Evolutionary conservation across 2,888 invertebrate species (phyloP).

Genomic region (Rhagophthalmus giganteus): DNA sequence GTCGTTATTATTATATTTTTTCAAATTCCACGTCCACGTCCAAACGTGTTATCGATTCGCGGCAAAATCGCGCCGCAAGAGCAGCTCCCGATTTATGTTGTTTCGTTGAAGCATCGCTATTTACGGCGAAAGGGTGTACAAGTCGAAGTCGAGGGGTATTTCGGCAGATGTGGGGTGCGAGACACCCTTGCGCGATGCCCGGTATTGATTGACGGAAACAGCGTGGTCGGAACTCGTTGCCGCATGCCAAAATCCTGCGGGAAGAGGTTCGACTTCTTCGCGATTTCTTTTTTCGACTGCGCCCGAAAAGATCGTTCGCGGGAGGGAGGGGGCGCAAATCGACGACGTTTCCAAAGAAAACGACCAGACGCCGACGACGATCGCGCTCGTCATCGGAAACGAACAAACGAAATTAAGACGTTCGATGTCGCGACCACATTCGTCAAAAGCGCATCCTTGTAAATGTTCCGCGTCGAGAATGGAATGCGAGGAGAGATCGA

Average conservation of each 20-base stretch:
- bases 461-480: slow-evolving; percentile 16
- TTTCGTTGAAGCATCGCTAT: slow-evolving; percentile 29
- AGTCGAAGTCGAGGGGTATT: slow-evolving; percentile 19
- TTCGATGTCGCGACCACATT: too few species aligned
- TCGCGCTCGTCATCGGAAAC: too few species aligned
- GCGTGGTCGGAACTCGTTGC: slow-evolving; percentile 28
- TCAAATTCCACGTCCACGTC: too few species aligned
- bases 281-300: slow-evolving; percentile 1
- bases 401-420: too few species aligned
- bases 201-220: slow-evolving; percentile 38
- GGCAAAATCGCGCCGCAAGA: too few species aligned
- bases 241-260: slow-evolving; percentile 27
- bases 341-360: too few species aligned
- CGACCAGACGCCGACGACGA: too few species aligned
- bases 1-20: too few species aligned
- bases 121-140: slow-evolving; percentile 15
- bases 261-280: background rate
- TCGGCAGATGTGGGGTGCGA: slow-evolving; percentile 30
- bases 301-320: background rate
- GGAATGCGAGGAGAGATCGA: slow-evolving; percentile 25
- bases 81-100: background rate
- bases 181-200: slow-evolving; percentile 37
- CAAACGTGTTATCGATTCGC: too few species aligned
- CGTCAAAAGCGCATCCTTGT: too few species aligned
- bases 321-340: too few species aligned